Evolutionary conservation across 2,113 vertebrate species (phyloP), one percentile per base, ranked within the genome.

Genomic region (Onychostoma macrolepis): DNA sequence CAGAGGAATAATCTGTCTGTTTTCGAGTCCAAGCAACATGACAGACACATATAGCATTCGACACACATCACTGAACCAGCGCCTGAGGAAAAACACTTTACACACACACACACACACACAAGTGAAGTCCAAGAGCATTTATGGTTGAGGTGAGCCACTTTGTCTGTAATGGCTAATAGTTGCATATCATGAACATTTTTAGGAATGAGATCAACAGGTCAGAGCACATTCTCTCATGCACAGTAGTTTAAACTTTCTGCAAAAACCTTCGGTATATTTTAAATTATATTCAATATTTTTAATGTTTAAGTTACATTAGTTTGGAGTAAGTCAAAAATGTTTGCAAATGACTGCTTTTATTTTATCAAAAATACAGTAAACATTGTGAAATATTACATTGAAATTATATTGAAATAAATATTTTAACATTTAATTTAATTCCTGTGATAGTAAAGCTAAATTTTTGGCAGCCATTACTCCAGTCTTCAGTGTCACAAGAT

Each of bases 61-160:
- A 82, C 86, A 83, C 48, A 87, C 79, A 87, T 71, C 80, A 71
- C 43, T 83, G 80, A 71, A 88, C 41, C 41, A 6, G 41, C 13
- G 84, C 26, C 11, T 8, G 86, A 84, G 74, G 61, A 87, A 77
- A 82, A 61, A 82, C 19, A 36, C 21, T n/a, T 28, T 19, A 53
- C 21, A 80, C 83, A 85, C 15, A 83, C 69, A 74, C 28, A 24
- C 26, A 79, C 30, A 53, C 48, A 45, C 43, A 45, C 43, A 45
- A n/a, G n/a, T n/a, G n/a, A n/a, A n/a, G 26, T 76, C 65, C 63
- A 17, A 84, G 63, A 87, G 33, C 12, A 19, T 48, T 83, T 83
- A 71, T 50, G 26, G 63, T 2, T 19, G 41, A 83, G 28, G 26
- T 83, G 80, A 69, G 63, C 43, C 6, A 4, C 28, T 50, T 8